A percentile compares a stretch with the other conserved stretches of the same genome.
Evolutionary conservation across 2,888 invertebrate species (phyloP).

Genomic region (Volucella inflata): DNA sequence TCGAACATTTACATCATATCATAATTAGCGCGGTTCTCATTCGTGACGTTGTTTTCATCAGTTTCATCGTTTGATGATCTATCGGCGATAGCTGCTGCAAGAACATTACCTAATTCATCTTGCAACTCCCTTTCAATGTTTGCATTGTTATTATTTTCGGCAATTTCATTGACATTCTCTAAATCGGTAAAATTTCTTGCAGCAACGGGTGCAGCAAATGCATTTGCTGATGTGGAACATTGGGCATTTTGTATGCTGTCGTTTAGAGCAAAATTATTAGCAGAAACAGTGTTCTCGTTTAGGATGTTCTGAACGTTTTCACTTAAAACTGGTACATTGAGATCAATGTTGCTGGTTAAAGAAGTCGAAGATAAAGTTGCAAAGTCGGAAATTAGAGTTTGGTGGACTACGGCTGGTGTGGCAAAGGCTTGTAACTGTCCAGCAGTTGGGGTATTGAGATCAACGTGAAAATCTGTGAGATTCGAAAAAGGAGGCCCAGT

Average conservation of each 20-base stretch:
- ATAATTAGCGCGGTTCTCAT: slow-evolving; percentile 70
- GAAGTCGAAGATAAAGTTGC: background rate
- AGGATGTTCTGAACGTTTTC: slow-evolving; percentile 82
- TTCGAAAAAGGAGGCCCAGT: background rate
- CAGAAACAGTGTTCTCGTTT: slow-evolving; percentile 78
- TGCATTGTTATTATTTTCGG: slow-evolving; percentile 83
- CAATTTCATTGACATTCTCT: slow-evolving; percentile 82
- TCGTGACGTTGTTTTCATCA: slow-evolving; percentile 67
- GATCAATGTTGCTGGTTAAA: slow-evolving; percentile 24
- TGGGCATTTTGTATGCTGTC: slow-evolving; percentile 39
- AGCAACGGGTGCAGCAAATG: slow-evolving; percentile 26
- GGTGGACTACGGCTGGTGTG: slow-evolving; percentile 19
- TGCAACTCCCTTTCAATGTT: slow-evolving; percentile 82
- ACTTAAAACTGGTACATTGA: slow-evolving; percentile 55
- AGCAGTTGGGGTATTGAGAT: slow-evolving; percentile 47
- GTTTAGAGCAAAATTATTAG: slow-evolving; percentile 56
- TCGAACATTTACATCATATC: slow-evolving; percentile 52
- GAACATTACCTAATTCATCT: slow-evolving; percentile 78
- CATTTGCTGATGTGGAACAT: slow-evolving; percentile 20
- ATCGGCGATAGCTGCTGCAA: slow-evolving; percentile 65
- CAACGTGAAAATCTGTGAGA: slow-evolving; percentile 28
- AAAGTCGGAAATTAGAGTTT: slow-evolving; percentile 2
- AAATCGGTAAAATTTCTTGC: slow-evolving; percentile 57
- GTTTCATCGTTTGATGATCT: slow-evolving; percentile 55
- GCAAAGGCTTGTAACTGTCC: slow-evolving; percentile 44